These are phyloP conservation scores for Reticulitermes lucifugus DNA, from an alignment of 2,888 invertebrate genomes.

Conservation along the genomic window DNA sequence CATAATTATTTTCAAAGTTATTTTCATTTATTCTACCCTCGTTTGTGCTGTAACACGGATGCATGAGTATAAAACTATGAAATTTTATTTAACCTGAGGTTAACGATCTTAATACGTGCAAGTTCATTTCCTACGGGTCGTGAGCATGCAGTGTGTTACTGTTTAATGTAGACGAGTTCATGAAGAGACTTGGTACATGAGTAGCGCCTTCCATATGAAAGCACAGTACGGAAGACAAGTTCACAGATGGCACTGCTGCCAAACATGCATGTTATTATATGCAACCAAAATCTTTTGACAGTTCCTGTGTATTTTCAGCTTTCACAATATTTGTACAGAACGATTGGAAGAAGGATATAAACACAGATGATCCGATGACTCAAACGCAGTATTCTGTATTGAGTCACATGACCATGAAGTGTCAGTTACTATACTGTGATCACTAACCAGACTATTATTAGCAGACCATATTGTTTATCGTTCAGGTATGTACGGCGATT, in stretches of 20 bases:
- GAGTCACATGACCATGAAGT: no score
- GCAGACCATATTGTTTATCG: no score
- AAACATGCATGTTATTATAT: background rate
- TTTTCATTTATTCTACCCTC: no score
- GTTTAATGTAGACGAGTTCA: background rate
- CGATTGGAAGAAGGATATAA: no score
- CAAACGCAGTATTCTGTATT: no score
- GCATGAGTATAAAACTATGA: no score
- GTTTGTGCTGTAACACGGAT: no score
- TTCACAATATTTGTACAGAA: background rate
- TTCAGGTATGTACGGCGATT: no score
- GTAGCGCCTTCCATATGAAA: background rate
- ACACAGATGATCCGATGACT: no score
- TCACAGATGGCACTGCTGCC: background rate
- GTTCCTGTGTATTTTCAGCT: background rate
- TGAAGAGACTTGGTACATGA: background rate
- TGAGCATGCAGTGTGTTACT: background rate
- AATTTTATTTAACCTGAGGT: background rate
- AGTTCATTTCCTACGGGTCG: background rate
- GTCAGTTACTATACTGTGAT: no score
- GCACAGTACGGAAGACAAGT: background rate
- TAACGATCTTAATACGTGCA: background rate
- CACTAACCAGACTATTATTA: no score
- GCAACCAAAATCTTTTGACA: background rate
- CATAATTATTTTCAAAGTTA: no score